Conservation (phyloP, 2,797 vertebrate species). For the Tachyglossus aculeatus region DNA sequence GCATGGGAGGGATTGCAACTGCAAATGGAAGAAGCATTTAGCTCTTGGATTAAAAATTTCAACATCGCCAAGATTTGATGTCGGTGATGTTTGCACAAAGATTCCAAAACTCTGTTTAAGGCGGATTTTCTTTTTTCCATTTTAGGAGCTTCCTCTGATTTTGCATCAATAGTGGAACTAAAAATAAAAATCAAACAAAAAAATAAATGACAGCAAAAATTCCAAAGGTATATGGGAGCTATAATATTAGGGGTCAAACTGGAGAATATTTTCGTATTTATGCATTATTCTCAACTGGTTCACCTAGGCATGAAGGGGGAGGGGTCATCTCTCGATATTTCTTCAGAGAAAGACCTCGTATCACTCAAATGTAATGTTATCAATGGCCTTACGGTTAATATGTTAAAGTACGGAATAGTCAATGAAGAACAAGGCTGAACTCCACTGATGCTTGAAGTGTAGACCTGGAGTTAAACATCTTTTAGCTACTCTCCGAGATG, state of each 20-base stretch:
- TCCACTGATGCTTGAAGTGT: too few relatives aligned
- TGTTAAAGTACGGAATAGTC: too few relatives aligned
- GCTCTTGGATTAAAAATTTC: slow-evolving; percentile 86
- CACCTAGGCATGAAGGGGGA: too few relatives aligned
- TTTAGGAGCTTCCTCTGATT: slow-evolving; percentile 81
- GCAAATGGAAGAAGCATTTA: slow-evolving; percentile 69
- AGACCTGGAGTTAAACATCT: too few relatives aligned
- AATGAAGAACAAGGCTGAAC: too few relatives aligned
- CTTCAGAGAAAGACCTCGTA: too few relatives aligned
- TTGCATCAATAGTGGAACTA: slow-evolving; percentile 86
- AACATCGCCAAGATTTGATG: slow-evolving; percentile 89
- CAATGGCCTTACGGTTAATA: too few relatives aligned
- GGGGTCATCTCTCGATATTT: too few relatives aligned
- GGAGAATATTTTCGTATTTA: slow-evolving; percentile 42
- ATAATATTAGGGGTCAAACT: slow-evolving; percentile 64
- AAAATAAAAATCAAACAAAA: slow-evolving; percentile 84
- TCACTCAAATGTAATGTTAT: too few relatives aligned
- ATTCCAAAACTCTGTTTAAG: slow-evolving; percentile 87
- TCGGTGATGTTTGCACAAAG: slow-evolving; percentile 88
- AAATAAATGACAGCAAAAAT: slow-evolving; percentile 80
- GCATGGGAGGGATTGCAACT: slow-evolving; percentile 69
- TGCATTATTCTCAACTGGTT: slow-evolving; percentile 34
- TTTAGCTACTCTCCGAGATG: too few relatives aligned
- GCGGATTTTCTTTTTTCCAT: slow-evolving; percentile 77
- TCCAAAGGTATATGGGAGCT: slow-evolving; percentile 57